Conservation (phyloP, 2,113 vertebrate species). For the Psilopogon haemacephalus region DNA sequence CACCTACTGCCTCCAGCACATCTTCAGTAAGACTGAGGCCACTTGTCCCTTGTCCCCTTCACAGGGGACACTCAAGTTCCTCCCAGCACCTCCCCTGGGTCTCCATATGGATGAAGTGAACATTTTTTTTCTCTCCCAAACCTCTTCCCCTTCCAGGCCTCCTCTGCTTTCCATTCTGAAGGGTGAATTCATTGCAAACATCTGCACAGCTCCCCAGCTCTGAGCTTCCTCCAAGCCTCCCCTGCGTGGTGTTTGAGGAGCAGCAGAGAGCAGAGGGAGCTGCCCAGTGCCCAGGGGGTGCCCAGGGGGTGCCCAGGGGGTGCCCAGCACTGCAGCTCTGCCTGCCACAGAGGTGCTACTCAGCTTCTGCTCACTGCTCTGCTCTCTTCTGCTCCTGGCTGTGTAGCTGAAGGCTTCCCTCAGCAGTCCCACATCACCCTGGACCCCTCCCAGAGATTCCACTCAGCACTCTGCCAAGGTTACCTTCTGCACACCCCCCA, state of each 20-base stretch:
- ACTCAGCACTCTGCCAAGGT: neutral
- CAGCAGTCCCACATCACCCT: neutral
- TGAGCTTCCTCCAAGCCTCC: constrained; percentile 62
- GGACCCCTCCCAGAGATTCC: neutral
- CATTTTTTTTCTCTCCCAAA: constrained; percentile 43
- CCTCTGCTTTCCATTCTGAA: constrained; percentile 60
- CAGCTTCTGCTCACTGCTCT: neutral
- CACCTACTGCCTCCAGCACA: constrained; percentile 48
- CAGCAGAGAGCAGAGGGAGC: constrained; percentile 33
- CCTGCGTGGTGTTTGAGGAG: constrained; percentile 38
- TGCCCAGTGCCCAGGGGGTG: neutral
- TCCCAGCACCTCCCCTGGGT: constrained; percentile 22
- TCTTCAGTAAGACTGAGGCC: constrained; percentile 41
- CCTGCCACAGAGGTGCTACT: neutral
- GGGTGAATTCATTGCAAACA: constrained; percentile 68
- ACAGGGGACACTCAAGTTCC: constrained; percentile 49
- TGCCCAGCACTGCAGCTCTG: neutral
- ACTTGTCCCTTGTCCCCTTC: constrained; percentile 58
- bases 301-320: neutral
- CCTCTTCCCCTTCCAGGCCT: constrained; percentile 65
- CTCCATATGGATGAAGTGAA: constrained; percentile 46
- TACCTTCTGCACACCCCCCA: neutral
- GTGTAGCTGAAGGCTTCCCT: neutral
- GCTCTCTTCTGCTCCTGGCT: neutral
- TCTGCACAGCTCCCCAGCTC: constrained; percentile 63